These are phyloP conservation scores for Helicolenus hilgendorfi DNA, from an alignment of 2,797 vertebrate genomes.

Conservation along the genomic window DNA sequence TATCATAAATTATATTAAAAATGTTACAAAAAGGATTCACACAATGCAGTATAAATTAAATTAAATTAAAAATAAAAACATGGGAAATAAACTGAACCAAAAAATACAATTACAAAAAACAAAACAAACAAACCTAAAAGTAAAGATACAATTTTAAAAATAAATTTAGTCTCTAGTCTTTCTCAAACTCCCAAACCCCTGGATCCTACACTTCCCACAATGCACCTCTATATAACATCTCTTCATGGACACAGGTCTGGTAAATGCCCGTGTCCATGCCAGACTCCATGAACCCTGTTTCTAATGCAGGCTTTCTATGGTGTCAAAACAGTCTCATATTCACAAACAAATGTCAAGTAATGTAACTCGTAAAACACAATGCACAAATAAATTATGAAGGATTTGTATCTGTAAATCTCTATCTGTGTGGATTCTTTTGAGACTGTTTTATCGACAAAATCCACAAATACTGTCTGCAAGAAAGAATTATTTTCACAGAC, in stretches of 20 bases:
- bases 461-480: no score
- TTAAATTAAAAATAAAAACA: neutral
- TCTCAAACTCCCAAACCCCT: neutral
- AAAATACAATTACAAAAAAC: rapidly evolving
- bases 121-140: no score
- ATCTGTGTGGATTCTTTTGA: no score
- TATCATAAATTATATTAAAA: neutral
- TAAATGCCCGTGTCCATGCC: neutral
- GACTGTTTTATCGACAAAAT: no score
- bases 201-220: neutral
- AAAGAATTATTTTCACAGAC: neutral
- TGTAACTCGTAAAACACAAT: rapidly evolving
- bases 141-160: rapidly evolving
- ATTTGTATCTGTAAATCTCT: no score
- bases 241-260: neutral
- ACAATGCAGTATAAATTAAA: neutral
- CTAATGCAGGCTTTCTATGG: neutral
- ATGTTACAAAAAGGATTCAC: neutral
- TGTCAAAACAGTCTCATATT: no score
- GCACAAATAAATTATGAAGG: no score
- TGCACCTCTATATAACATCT: neutral
- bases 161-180: neutral
- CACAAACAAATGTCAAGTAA: no score
- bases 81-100: neutral
- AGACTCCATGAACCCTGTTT: neutral